Conservation (phyloP, 2,113 vertebrate species). For the Oncorhynchus nerka region DNA sequence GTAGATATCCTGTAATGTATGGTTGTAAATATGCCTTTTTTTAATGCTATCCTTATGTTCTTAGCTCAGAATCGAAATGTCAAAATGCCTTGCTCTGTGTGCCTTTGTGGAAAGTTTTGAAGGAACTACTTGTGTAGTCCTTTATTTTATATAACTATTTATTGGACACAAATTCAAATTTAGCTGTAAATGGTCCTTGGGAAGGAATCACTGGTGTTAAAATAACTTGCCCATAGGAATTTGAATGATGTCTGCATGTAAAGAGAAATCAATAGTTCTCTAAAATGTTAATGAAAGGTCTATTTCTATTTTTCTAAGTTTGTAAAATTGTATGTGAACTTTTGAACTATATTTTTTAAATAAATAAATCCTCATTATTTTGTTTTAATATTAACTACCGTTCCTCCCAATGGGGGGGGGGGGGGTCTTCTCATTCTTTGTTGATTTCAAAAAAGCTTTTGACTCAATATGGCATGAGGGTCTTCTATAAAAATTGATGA, state of each 20-base stretch:
- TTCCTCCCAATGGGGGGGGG: no score
- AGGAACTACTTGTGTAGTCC: conserved; percentile 14
- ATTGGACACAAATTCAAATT: neutral
- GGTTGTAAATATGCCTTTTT: no score
- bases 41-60: no score
- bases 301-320: conserved; percentile 73
- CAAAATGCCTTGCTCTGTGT: no score
- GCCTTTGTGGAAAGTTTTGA: conserved; percentile 19
- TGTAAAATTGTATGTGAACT: conserved; percentile 52
- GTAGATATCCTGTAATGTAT: no score
- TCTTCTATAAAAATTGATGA: no score
- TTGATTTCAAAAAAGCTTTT: no score
- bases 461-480: no score
- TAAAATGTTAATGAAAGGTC: conserved; percentile 53
- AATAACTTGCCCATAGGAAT: neutral
- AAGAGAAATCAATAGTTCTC: conserved; percentile 35
- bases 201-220: neutral
- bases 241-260: neutral
- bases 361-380: conserved; percentile 54
- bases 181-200: no score
- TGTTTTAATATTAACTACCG: no score
- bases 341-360: conserved; percentile 50
- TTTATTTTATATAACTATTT: neutral
- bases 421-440: no score
- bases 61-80: no score